Evolutionary conservation across 2,797 vertebrate species (phyloP).

Genomic region (Clarias pachynema): DNA sequence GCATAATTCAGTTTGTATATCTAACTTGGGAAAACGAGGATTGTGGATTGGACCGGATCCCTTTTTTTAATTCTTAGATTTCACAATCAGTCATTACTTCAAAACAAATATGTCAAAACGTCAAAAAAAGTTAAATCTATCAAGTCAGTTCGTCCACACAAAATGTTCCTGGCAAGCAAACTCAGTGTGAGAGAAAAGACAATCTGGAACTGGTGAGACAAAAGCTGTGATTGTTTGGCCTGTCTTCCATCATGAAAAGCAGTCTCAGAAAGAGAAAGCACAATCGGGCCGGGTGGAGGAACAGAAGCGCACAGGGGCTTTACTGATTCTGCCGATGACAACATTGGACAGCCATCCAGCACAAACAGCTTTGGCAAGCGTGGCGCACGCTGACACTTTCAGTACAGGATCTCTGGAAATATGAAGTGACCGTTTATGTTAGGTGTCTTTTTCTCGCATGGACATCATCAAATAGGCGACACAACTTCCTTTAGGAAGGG

Average conservation of each 20-base stretch:
- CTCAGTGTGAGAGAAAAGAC: constrained; percentile 56
- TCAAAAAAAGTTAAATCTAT: not conserved
- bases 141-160: constrained; percentile 56
- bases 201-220: constrained; percentile 67
- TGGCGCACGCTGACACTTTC: not conserved
- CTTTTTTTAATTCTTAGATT: not conserved
- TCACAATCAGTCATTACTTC: not conserved
- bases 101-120: not conserved
- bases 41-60: too few relatives aligned
- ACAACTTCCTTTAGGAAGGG: not conserved
- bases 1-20: not conserved
- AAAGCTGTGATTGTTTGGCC: constrained; percentile 72
- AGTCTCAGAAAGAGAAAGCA: constrained; percentile 63
- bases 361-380: constrained; percentile 47
- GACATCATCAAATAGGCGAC: not conserved
- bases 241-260: constrained; percentile 75
- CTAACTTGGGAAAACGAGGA: not conserved
- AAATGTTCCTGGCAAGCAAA: constrained; percentile 66
- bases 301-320: constrained; percentile 66
- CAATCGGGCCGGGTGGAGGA: constrained; percentile 64
- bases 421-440: constrained; percentile 38
- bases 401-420: constrained; percentile 28
- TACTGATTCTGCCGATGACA: constrained; percentile 67
- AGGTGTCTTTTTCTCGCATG: not conserved
- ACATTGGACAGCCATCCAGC: constrained; percentile 48